These are phyloP conservation scores for Buphagus erythrorhynchus DNA, from an alignment of 2,797 vertebrate species.

Conservation along the genomic window DNA sequence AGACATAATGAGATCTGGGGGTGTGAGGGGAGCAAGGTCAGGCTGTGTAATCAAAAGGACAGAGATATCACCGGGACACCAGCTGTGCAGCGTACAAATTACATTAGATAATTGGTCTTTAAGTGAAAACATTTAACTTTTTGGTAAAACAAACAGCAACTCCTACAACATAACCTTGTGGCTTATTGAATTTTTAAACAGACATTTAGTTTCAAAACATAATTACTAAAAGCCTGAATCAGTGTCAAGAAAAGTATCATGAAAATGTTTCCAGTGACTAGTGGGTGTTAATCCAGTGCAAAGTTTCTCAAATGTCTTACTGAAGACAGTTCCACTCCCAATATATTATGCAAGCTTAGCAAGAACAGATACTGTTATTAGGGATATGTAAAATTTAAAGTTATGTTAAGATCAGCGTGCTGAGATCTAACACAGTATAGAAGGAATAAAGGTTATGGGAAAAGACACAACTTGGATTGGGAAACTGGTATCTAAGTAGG, in stretches of 20 bases:
- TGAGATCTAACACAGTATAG: neutral
- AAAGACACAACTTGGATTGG: neutral
- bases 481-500: neutral
- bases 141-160: neutral
- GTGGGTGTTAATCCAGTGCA: neutral
- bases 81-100: neutral
- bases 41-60: neutral
- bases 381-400: neutral
- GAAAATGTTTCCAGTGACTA: neutral
- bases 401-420: neutral
- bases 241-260: neutral
- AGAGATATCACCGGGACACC: neutral
- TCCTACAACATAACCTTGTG: neutral
- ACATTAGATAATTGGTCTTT: neutral
- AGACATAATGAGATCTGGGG: neutral
- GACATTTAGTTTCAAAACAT: neutral
- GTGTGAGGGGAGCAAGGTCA: neutral
- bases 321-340: neutral
- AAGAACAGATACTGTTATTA: neutral
- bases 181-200: neutral
- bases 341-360: neutral
- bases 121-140: neutral
- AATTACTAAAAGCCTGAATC: neutral
- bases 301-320: neutral
- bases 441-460: neutral